phyloP scores from a whole-genome alignment of 2,888 invertebrate species.

The Volucella inanis region DNA sequence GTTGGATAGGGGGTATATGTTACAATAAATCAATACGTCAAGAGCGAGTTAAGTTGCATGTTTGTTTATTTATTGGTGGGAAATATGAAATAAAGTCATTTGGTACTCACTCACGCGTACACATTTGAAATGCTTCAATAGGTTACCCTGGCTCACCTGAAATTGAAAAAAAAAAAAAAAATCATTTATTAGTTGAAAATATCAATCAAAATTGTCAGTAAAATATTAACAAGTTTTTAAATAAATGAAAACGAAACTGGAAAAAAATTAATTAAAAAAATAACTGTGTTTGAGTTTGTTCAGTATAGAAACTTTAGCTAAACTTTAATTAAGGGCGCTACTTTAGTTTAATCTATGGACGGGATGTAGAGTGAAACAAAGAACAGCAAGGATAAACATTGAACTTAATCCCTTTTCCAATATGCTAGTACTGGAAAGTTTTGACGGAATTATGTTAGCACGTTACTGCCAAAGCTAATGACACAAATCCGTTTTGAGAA shows the following conservation, averaged over 20 bases:
- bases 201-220: too few species aligned
- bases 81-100: slow-evolving; percentile 44
- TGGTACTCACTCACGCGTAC: slow-evolving; percentile 53
- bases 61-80: slow-evolving; percentile 52
- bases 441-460: slow-evolving; percentile 36
- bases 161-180: slow-evolving; percentile 38
- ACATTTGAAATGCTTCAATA: slow-evolving; percentile 27
- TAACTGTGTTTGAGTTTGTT: background rate
- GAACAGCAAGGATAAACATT: background rate
- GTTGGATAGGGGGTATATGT: too few species aligned
- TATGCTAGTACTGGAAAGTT: slow-evolving; percentile 31
- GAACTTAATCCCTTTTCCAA: slow-evolving; percentile 15
- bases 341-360: background rate
- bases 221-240: too few species aligned
- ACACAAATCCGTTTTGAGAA: slow-evolving; percentile 34
- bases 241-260: too few species aligned
- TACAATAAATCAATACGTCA: slow-evolving; percentile 53
- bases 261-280: background rate
- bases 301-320: background rate
- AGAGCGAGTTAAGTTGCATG: slow-evolving; percentile 48
- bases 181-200: too few species aligned
- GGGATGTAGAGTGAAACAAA: background rate
- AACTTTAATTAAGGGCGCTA: background rate
- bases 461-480: slow-evolving; percentile 25
- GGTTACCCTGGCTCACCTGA: slow-evolving; percentile 52